Conservation (phyloP, 1,140 invertebrate species). For the Macrobrachium rosenbergii region DNA sequence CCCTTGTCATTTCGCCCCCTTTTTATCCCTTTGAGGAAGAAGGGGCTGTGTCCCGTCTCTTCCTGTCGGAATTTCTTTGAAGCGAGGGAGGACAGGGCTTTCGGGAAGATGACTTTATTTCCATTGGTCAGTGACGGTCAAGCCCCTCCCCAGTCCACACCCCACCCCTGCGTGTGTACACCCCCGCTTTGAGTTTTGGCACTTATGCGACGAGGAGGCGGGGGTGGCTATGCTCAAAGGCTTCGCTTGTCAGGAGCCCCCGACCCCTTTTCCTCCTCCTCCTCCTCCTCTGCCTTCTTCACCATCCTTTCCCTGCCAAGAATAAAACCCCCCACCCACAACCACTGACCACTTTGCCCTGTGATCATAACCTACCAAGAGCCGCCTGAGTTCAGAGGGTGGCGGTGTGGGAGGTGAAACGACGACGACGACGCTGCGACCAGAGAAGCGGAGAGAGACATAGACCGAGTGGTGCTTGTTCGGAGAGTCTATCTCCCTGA, state of each 20-base stretch:
- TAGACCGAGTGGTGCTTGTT: neutral
- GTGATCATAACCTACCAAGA: slow-evolving; percentile 38
- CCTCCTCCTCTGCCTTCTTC: neutral
- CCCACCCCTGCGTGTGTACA: too few species aligned
- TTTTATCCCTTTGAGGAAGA: neutral
- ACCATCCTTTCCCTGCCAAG: slow-evolving; percentile 14
- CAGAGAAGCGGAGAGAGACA: neutral
- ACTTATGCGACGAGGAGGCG: too few species aligned
- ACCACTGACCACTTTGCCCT: slow-evolving; percentile 35
- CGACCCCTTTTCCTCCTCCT: neutral
- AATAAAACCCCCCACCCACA: slow-evolving; percentile 26
- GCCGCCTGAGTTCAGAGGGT: slow-evolving; percentile 15
- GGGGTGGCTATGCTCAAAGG: too few species aligned
- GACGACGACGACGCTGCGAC: too few species aligned
- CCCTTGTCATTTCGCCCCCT: neutral
- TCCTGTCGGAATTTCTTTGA: too few species aligned
- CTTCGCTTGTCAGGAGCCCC: neutral
- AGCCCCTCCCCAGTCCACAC: too few species aligned
- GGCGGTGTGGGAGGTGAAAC: slow-evolving; percentile 23
- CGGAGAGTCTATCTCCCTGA: neutral
- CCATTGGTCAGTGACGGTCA: too few species aligned
- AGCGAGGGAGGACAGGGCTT: too few species aligned
- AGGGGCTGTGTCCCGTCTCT: too few species aligned
- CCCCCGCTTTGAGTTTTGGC: too few species aligned
- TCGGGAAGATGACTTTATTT: too few species aligned